A percentile compares a stretch with the other conserved stretches of the same genome.
These are phyloP conservation scores for Steinernema khuongi DNA, from an alignment of 1,140 invertebrate species.

Conservation along the genomic window DNA sequence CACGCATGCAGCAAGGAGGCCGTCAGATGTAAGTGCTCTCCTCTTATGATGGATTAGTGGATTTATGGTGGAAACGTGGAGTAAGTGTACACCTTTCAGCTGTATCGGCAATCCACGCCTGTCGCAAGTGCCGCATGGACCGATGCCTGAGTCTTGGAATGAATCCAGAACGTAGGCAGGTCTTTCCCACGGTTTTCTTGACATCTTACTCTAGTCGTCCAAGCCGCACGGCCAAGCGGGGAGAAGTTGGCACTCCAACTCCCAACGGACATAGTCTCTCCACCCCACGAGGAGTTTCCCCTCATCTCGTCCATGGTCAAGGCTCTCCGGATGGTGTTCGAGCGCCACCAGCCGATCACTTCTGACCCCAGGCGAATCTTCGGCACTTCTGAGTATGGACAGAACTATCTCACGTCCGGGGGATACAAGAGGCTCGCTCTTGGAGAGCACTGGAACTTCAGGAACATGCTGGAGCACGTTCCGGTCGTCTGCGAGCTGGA, in stretches of 20 bases:
- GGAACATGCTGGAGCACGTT: neutral
- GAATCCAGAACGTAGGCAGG: neutral
- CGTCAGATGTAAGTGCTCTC: neutral
- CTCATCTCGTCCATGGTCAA: neutral
- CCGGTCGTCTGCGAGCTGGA: neutral
- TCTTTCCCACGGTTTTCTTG: neutral
- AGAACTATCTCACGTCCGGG: neutral
- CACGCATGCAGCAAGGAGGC: neutral
- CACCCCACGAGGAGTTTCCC: neutral
- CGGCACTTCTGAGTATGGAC: neutral
- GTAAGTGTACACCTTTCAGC: neutral
- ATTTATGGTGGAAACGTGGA: no score
- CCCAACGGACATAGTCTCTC: neutral
- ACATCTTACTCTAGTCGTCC: neutral
- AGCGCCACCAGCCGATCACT: neutral
- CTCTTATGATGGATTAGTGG: neutral
- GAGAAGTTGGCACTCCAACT: neutral
- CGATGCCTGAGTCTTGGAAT: neutral
- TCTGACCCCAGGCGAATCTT: neutral
- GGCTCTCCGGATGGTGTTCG: neutral
- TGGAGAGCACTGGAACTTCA: neutral
- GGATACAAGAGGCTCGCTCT: neutral
- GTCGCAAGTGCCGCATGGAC: neutral
- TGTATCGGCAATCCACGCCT: neutral
- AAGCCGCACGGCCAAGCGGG: neutral